Evolutionary conservation across 2,888 invertebrate genomes (phyloP), one percentile per base, ranked within the genome.

Genomic region (Trissonchulus sp.): DNA sequence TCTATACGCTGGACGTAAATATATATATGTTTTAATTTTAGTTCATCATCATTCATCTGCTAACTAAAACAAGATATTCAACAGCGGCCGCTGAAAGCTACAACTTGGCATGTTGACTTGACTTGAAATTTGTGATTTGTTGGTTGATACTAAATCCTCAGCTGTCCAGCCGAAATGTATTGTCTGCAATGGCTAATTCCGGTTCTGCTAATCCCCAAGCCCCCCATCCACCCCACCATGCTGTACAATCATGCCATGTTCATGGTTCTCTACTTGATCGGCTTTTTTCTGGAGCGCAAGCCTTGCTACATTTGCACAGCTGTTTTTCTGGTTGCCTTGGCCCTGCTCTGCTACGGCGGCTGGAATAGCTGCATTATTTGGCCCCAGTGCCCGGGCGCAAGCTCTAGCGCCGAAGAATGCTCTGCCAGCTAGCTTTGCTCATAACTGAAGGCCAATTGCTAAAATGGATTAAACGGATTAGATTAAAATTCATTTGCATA

Each of bases 131-230:
- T n/a, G n/a, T n/a, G n/a, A n/a, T n/a, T n/a, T n/a, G n/a, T n/a
- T n/a, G n/a, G n/a, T n/a, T n/a, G n/a, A n/a, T n/a, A n/a, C n/a
- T n/a, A n/a, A n/a, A n/a, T n/a, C n/a, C n/a, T n/a, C n/a, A n/a
- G n/a, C n/a, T n/a, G n/a, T n/a, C n/a, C n/a, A n/a, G n/a, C n/a
- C n/a, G n/a, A n/a, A n/a, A 95, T 95, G 95, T 95, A 96, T 89
- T 96, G 95, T 88, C 90, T 96, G 83, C 95, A 96, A 89, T 95
- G 94, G 92, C 89, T 99, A 83, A 92, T 98, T 82, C 97, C 97
- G 76, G 95, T 98, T 81, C 89, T 98, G 79, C 89, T 98, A 79
- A 95, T 98, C 86, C 97, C 98, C 80, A 98, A 97, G 87, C 71
- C 71, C 3, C 97, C 98, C 75, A 78, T 77, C 77, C 97, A 98